These are phyloP conservation scores for Orgyia antiqua DNA, from an alignment of 2,888 invertebrate genomes.

Conservation along the genomic window DNA sequence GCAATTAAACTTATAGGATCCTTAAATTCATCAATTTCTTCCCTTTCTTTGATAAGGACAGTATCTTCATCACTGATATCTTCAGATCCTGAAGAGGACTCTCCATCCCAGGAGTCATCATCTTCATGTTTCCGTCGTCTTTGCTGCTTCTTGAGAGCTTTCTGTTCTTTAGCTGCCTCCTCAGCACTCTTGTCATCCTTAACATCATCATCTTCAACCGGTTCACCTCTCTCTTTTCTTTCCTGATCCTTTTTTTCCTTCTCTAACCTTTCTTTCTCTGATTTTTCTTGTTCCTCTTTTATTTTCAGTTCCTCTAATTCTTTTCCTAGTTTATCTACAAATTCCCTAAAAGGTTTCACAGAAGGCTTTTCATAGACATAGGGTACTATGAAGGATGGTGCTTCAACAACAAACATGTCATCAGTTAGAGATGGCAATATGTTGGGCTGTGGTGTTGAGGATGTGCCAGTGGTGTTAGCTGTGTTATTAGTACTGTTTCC, in stretches of 20 bases:
- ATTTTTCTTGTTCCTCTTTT: constrained; percentile 55
- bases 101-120: constrained; percentile 80
- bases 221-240: constrained; percentile 37
- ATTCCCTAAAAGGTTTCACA: constrained; percentile 86
- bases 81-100: constrained; percentile 73
- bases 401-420: constrained; percentile 95
- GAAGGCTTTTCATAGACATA: constrained; percentile 96
- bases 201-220: constrained; percentile 41
- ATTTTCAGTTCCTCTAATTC: constrained; percentile 75
- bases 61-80: constrained; percentile 70
- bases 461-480: constrained; percentile 11
- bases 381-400: constrained; percentile 95
- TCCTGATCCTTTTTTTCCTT: constrained; percentile 47
- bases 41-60: constrained; percentile 77
- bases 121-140: constrained; percentile 66
- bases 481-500: constrained; percentile 6
- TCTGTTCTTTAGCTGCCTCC: constrained; percentile 41
- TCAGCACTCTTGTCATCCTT: constrained; percentile 39
- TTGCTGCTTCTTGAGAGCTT: constrained; percentile 50
- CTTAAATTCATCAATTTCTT: constrained; percentile 75
- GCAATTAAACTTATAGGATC: constrained; percentile 60
- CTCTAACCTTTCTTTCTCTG: constrained; percentile 49
- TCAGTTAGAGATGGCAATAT: constrained; percentile 91
- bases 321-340: constrained; percentile 82
- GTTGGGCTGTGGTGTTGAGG: constrained; percentile 47